phyloP scores from a whole-genome alignment of 2,113 vertebrate species.

The Neolamprologus variostigma region DNA sequence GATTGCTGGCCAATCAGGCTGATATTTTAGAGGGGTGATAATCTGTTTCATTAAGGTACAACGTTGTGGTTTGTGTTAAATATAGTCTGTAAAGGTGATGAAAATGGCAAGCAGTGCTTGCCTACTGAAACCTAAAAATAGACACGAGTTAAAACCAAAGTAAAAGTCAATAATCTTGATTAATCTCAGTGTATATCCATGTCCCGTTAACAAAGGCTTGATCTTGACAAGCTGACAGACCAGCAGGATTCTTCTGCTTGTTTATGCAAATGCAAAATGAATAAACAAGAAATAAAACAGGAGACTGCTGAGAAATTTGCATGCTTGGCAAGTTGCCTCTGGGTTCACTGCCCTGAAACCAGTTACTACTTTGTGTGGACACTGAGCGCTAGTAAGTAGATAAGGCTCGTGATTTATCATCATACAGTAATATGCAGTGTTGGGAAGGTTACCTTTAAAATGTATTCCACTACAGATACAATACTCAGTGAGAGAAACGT shows the following conservation, averaged over 20 bases:
- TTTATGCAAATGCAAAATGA: not conserved
- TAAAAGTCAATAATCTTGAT: not conserved
- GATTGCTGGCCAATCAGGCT: not conserved
- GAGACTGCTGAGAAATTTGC: not conserved
- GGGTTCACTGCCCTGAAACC: not conserved
- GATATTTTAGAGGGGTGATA: not conserved
- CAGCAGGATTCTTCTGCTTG: not conserved
- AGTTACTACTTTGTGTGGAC: not conserved
- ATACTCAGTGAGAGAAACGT: fast-evolving
- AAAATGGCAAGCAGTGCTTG: not conserved
- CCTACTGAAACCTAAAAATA: not conserved
- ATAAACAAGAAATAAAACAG: not conserved
- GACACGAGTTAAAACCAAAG: not conserved
- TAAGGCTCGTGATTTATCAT: not conserved
- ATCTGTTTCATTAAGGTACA: not conserved
- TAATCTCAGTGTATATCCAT: not conserved
- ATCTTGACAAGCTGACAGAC: not conserved
- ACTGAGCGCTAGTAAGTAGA: not conserved
- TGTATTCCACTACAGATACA: not conserved
- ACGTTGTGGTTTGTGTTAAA: not conserved
- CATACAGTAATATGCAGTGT: not conserved
- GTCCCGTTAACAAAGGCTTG: not conserved
- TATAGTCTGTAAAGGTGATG: not conserved
- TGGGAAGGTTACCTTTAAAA: not conserved
- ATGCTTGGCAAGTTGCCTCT: not conserved